Evolutionary conservation across 2,797 vertebrate genomes (phyloP).

Genomic region (Coregonus suidteri): DNA sequence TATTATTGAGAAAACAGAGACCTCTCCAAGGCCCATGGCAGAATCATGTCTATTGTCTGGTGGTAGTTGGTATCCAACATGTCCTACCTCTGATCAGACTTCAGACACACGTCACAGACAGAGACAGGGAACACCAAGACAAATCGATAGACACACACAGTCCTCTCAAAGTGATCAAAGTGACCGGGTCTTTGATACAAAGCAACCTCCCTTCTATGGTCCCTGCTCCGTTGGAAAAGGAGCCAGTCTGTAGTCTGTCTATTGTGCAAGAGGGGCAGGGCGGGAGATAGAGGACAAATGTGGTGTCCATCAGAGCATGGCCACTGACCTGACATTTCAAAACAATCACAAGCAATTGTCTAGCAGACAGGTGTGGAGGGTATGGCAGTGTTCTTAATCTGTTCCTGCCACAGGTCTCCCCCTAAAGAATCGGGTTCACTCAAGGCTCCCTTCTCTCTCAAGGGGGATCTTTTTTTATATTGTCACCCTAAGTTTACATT

Average conservation of each 20-base stretch:
- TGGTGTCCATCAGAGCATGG: not conserved
- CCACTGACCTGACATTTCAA: constrained; percentile 5
- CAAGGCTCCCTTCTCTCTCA: not conserved
- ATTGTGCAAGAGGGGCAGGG: not conserved
- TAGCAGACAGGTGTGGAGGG: not conserved
- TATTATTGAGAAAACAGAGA: not conserved
- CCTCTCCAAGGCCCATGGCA: constrained; percentile 5
- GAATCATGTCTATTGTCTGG: constrained; percentile 49
- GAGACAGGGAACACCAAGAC: constrained; percentile 3
- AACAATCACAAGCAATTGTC: constrained; percentile 4
- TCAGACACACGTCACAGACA: not conserved
- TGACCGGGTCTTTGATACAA: constrained; percentile 54
- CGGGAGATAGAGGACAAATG: not conserved
- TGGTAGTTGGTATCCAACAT: constrained; percentile 36
- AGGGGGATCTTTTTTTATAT: constrained; percentile 6
- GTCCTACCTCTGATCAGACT: constrained; percentile 49
- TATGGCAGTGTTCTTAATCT: not conserved
- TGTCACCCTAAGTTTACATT: not conserved
- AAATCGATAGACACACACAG: constrained; percentile 54
- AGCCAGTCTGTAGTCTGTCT: not conserved
- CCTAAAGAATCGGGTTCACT: not conserved
- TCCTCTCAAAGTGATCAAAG: constrained; percentile 54
- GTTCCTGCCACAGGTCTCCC: not conserved
- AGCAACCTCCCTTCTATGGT: constrained; percentile 26
- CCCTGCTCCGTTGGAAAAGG: not conserved